Percentiles rank a stretch among this genome's conserved stretches.
These are phyloP conservation scores for Scaptomyza polygonia DNA, from an alignment of 2,888 invertebrate genomes.

Conservation along the genomic window DNA sequence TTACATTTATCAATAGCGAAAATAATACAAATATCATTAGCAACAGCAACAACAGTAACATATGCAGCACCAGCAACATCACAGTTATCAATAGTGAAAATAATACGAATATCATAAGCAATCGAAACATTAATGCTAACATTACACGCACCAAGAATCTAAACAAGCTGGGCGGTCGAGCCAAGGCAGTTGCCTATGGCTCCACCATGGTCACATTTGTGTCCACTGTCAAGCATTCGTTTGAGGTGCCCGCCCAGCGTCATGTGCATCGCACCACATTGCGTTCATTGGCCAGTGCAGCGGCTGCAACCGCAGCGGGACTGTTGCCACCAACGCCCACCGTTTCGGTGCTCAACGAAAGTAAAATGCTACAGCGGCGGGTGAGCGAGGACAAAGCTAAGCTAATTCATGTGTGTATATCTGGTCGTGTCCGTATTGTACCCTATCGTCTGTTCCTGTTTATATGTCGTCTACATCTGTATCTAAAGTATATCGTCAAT, in stretches of 20 bases:
- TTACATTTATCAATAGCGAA: background rate
- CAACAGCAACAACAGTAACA: slow-evolving; percentile 10
- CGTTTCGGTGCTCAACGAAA: slow-evolving; percentile 84
- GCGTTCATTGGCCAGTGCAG: slow-evolving; percentile 63
- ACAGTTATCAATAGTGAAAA: background rate
- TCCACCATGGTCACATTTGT: slow-evolving; percentile 58
- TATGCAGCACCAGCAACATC: background rate
- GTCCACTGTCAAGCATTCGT: slow-evolving; percentile 49
- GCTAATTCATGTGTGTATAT: background rate
- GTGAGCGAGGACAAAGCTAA: slow-evolving; percentile 87
- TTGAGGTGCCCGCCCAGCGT: slow-evolving; percentile 48
- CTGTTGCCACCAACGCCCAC: slow-evolving; percentile 71
- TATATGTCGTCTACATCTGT: too few relatives aligned
- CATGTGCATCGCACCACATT: slow-evolving; percentile 65
- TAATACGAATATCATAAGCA: slow-evolving; percentile 2
- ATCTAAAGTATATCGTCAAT: too few relatives aligned
- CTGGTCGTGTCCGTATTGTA: background rate
- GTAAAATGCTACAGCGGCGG: slow-evolving; percentile 92
- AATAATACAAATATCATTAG: background rate
- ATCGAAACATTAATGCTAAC: slow-evolving; percentile 12
- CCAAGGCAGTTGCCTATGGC: slow-evolving; percentile 59
- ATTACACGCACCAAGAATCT: background rate
- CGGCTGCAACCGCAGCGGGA: slow-evolving; percentile 65
- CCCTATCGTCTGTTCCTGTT: too few relatives aligned
- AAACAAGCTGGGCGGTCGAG: slow-evolving; percentile 37